Percentiles rank a stretch among this genome's conserved stretches.
Conservation (phyloP, 2,888 invertebrate species). For the Andricus curvator region DNA sequence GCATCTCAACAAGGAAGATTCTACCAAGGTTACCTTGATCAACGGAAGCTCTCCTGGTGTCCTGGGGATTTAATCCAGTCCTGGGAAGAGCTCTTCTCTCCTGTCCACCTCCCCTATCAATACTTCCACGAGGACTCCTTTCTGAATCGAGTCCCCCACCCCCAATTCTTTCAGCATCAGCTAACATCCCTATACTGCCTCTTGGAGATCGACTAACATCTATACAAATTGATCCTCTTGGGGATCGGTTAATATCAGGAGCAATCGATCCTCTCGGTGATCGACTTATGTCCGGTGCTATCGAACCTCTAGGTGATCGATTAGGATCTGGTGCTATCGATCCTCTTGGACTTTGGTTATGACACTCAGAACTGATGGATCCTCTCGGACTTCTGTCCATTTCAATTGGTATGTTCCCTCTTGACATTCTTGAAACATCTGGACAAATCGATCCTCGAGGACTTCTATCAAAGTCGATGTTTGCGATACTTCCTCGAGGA, state of each 20-base stretch:
- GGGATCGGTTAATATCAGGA: conserved; percentile 78
- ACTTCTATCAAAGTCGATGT: conserved; percentile 81
- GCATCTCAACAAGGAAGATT: not conserved
- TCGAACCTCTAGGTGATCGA: conserved; percentile 78
- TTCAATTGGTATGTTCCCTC: conserved; percentile 63
- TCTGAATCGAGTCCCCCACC: conserved; percentile 80
- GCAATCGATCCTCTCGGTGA: conserved; percentile 74
- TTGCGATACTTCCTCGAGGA: conserved; percentile 79
- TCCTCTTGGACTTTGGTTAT: conserved; percentile 81
- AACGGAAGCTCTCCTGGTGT: conserved; percentile 71
- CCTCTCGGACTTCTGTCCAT: conserved; percentile 80
- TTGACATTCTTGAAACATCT: conserved; percentile 81
- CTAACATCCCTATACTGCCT: conserved; percentile 71
- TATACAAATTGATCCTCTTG: conserved; percentile 82
- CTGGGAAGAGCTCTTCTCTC: conserved; percentile 81
- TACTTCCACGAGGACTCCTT: conserved; percentile 77
- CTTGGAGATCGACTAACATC: conserved; percentile 75
- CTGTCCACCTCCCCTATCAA: conserved; percentile 73
- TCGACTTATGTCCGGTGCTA: conserved; percentile 75
- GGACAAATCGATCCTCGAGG: conserved; percentile 83
- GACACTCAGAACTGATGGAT: conserved; percentile 71
- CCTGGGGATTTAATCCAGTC: conserved; percentile 77
- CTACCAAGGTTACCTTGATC: conserved; percentile 70
- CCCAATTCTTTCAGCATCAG: conserved; percentile 67
- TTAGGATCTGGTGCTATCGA: conserved; percentile 79